A percentile compares a stretch with the other conserved stretches of the same genome.
Evolutionary conservation across 2,888 invertebrate genomes (phyloP).

Genomic region (Timema podura): DNA sequence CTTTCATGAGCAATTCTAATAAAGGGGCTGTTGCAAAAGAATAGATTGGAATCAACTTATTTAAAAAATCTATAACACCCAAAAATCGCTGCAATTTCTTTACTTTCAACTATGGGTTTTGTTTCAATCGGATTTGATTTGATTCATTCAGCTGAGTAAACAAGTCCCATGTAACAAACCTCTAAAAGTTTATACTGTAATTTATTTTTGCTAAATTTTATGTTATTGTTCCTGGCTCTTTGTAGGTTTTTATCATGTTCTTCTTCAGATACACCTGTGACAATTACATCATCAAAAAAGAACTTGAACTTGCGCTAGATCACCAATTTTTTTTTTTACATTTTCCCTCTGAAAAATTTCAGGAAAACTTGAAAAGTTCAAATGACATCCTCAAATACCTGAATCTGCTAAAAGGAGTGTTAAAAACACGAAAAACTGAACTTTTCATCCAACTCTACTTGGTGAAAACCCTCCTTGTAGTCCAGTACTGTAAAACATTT

Average conservation of each 20-base stretch:
- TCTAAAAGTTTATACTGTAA: background rate
- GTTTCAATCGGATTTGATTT: too few relatives aligned
- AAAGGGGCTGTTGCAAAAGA: background rate
- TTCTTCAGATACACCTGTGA: background rate
- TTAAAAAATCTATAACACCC: constrained; percentile 12
- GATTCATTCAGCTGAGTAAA: too few relatives aligned
- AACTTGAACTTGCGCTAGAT: too few relatives aligned
- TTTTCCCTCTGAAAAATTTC: background rate
- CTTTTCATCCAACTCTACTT: background rate
- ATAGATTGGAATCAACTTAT: constrained; percentile 11
- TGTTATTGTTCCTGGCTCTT: background rate
- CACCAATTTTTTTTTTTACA: background rate
- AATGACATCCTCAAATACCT: background rate
- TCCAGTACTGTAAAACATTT: background rate
- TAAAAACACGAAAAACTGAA: background rate
- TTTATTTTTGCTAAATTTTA: background rate
- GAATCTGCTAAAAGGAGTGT: background rate
- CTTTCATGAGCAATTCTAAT: background rate
- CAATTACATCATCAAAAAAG: background rate
- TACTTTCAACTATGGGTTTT: too few relatives aligned
- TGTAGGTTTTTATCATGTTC: too few relatives aligned
- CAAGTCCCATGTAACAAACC: background rate
- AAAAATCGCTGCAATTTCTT: constrained; percentile 14
- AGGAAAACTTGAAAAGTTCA: background rate
- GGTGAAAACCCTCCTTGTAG: background rate